Evolutionary conservation across 2,888 invertebrate species (phyloP).

Genomic region (Latrodectus elegans): DNA sequence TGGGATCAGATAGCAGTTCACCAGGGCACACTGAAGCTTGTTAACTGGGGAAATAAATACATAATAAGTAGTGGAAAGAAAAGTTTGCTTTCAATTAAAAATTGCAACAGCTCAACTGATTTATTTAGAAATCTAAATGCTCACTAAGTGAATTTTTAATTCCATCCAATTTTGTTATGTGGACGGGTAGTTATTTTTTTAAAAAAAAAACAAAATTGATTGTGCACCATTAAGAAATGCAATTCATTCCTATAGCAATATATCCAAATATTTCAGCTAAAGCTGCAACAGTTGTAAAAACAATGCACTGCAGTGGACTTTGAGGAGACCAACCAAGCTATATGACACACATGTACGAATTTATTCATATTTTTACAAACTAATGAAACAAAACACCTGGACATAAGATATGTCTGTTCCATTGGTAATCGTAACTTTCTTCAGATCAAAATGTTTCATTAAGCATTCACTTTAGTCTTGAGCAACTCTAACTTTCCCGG

Average conservation of each 20-base stretch:
- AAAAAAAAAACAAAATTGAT: conserved; percentile 46
- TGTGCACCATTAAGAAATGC: conserved; percentile 58
- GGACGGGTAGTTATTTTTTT: conserved; percentile 52
- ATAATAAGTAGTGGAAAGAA: not conserved
- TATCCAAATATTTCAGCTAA: conserved; percentile 20
- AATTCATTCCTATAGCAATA: conserved; percentile 32
- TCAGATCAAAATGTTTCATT: conserved; percentile 35
- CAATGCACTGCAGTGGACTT: conserved; percentile 11
- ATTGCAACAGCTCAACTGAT: not conserved
- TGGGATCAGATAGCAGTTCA: not conserved
- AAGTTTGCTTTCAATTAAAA: conserved; percentile 5
- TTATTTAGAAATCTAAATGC: not conserved
- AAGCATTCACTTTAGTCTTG: conserved; percentile 60
- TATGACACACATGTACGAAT: conserved; percentile 17
- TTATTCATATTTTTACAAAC: too few relatives aligned
- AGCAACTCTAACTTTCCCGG: conserved; percentile 55
- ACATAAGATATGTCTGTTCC: conserved; percentile 50
- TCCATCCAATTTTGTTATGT: conserved; percentile 16
- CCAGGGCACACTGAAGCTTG: not conserved
- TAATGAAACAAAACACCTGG: conserved; percentile 1
- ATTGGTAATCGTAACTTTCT: conserved; percentile 11
- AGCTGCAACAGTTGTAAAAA: conserved; percentile 26
- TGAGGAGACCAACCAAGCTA: conserved; percentile 31
- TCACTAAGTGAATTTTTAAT: not conserved
- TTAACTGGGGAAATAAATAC: not conserved